A percentile compares a stretch with the other conserved stretches of the same genome.
These are phyloP conservation scores for Pyrgilauda ruficollis DNA, from an alignment of 2,113 vertebrate species.

Conservation along the genomic window DNA sequence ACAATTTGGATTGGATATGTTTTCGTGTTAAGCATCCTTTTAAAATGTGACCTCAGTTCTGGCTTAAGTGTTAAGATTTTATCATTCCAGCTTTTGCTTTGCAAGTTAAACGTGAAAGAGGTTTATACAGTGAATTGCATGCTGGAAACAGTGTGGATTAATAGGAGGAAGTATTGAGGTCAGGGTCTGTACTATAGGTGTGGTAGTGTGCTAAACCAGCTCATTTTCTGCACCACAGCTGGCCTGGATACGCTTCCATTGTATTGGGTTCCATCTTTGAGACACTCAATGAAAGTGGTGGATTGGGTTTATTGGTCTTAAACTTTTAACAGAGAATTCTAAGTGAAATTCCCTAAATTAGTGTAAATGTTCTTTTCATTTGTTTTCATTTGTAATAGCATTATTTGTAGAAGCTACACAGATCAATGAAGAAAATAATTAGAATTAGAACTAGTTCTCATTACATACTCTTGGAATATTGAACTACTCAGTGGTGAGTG, in stretches of 20 bases:
- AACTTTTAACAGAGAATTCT: not conserved
- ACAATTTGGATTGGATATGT: not conserved
- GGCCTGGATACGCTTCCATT: not conserved
- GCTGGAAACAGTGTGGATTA: not conserved
- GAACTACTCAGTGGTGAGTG: not conserved
- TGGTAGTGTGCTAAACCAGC: not conserved
- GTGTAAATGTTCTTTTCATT: not conserved
- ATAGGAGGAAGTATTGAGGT: not conserved
- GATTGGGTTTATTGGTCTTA: not conserved
- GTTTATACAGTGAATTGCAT: not conserved
- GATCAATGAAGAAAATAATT: not conserved
- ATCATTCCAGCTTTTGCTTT: not conserved
- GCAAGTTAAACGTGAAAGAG: not conserved
- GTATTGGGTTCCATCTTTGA: fast-evolving
- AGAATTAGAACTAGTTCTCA: not conserved
- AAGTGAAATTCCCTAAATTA: not conserved
- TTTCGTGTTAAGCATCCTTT: not conserved
- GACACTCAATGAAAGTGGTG: fast-evolving
- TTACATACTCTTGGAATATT: not conserved
- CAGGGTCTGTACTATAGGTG: not conserved
- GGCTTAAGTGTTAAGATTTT: not conserved
- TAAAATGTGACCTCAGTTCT: not conserved
- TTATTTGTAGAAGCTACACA: not conserved
- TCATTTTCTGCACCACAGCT: not conserved
- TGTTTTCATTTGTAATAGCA: not conserved